A percentile compares a stretch with the other conserved stretches of the same genome.
Conservation (phyloP, 37 sponge, comb jelly and placozoan species). For the Hexactinellida sp. region DNA sequence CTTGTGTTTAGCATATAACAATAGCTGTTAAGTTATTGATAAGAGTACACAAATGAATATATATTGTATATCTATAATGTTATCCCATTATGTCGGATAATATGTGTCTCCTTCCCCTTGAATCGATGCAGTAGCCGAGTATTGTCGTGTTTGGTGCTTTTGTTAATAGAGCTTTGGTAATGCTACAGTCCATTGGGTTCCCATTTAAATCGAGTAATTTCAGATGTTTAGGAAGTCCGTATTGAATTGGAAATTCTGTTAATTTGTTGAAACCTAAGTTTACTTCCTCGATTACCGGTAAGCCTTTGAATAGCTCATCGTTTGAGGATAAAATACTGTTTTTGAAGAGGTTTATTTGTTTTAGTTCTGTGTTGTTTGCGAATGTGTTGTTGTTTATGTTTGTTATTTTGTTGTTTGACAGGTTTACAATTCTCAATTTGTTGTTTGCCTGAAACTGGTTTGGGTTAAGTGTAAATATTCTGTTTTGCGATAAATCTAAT, state of each 20-base stretch:
- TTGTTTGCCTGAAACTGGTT: background rate
- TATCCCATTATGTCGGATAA: background rate
- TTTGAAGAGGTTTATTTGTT: background rate
- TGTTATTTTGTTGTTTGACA: background rate
- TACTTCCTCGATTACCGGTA: background rate
- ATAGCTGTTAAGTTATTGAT: no score
- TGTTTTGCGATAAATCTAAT: background rate
- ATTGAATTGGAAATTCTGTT: background rate
- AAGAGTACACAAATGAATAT: no score
- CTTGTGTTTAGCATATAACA: no score
- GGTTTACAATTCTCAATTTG: background rate
- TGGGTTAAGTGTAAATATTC: background rate
- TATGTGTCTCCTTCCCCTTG: background rate
- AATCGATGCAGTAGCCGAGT: background rate
- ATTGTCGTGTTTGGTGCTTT: background rate
- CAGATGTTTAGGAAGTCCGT: background rate
- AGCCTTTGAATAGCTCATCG: background rate
- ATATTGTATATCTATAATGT: no score
- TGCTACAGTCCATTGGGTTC: background rate
- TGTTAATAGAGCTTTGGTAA: background rate
- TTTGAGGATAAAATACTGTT: background rate
- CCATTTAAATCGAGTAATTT: background rate
- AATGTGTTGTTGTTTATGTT: background rate
- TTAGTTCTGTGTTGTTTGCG: background rate
- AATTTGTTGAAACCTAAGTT: background rate